Conservation (phyloP, 2,888 invertebrate genomes). For the Colostygia pectinataria region DNA sequence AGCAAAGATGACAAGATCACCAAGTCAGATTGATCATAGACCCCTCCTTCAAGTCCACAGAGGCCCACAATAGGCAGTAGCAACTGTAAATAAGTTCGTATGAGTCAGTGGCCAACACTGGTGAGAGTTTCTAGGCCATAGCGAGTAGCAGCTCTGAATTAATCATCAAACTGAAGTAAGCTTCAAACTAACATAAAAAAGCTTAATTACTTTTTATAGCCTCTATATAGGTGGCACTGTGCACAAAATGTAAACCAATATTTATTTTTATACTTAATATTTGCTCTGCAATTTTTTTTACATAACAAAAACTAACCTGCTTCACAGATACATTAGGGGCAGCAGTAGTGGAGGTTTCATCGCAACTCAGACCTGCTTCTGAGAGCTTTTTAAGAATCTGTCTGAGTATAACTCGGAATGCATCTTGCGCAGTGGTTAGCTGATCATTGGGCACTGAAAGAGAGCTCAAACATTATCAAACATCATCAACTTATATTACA, state of each 20-base stretch:
- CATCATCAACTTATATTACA: too few relatives aligned
- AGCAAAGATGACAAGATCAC: slow-evolving; percentile 89
- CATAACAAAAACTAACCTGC: slow-evolving; percentile 59
- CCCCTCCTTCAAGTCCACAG: slow-evolving; percentile 86
- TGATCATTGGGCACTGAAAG: slow-evolving; percentile 88
- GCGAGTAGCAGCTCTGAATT: too few relatives aligned
- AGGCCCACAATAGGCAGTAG: slow-evolving; percentile 87
- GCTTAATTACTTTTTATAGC: too few relatives aligned
- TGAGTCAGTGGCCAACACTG: too few relatives aligned
- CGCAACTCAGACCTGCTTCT: slow-evolving; percentile 70
- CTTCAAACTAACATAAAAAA: too few relatives aligned
- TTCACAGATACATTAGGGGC: slow-evolving; percentile 75
- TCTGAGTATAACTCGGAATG: slow-evolving; percentile 69
- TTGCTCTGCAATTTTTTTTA: too few relatives aligned
- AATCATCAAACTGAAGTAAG: too few relatives aligned
- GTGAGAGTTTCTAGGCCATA: too few relatives aligned
- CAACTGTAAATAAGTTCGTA: slow-evolving; percentile 77
- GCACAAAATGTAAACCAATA: not conserved
- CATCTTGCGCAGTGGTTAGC: slow-evolving; percentile 84
- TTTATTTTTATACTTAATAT: not conserved
- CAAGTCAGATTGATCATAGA: slow-evolving; percentile 89
- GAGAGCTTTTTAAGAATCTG: slow-evolving; percentile 78
- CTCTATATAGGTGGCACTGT: too few relatives aligned
- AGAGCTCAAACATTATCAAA: not conserved
- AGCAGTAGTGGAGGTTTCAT: slow-evolving; percentile 67